These are phyloP conservation scores for Neogobius melanostomus DNA, from an alignment of 2,113 vertebrate species.

Conservation along the genomic window DNA sequence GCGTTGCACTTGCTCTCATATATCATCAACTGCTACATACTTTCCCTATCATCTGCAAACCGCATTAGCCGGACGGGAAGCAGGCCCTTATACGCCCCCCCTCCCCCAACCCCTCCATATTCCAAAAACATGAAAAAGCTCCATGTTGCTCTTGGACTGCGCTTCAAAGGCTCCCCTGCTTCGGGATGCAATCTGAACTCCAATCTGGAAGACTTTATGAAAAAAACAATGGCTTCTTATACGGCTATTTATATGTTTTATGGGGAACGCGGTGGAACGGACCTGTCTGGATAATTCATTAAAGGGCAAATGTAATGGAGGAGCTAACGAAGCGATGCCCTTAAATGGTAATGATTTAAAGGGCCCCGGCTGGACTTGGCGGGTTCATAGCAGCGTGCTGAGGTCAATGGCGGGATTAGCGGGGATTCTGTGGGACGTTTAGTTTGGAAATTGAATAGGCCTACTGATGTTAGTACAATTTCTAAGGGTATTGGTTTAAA, in stretches of 20 bases:
- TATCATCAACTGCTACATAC: background rate
- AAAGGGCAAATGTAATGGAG: conserved; percentile 1
- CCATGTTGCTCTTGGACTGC: background rate
- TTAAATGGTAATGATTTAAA: conserved; percentile 36
- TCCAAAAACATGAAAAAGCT: background rate
- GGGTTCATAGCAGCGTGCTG: conserved; percentile 13
- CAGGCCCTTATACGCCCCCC: background rate
- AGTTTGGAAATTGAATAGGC: background rate
- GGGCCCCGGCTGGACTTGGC: background rate
- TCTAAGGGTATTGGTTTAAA: too few relatives aligned
- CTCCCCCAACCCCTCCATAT: background rate
- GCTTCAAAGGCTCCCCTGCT: conserved; percentile 4
- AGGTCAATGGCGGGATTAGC: background rate
- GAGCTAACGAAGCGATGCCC: conserved; percentile 20
- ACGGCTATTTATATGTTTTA: background rate
- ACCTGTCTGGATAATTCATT: conserved; percentile 11
- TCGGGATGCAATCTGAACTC: conserved; percentile 2
- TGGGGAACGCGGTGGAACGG: background rate
- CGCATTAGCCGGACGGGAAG: conserved; percentile 7
- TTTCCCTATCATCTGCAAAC: conserved; percentile 10
- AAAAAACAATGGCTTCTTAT: conserved; percentile 1
- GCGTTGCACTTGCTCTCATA: background rate
- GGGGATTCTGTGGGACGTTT: background rate
- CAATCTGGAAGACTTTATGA: background rate
- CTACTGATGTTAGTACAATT: background rate